Conservation (phyloP, 2,888 invertebrate species). For the Perizoma affinitatum region DNA sequence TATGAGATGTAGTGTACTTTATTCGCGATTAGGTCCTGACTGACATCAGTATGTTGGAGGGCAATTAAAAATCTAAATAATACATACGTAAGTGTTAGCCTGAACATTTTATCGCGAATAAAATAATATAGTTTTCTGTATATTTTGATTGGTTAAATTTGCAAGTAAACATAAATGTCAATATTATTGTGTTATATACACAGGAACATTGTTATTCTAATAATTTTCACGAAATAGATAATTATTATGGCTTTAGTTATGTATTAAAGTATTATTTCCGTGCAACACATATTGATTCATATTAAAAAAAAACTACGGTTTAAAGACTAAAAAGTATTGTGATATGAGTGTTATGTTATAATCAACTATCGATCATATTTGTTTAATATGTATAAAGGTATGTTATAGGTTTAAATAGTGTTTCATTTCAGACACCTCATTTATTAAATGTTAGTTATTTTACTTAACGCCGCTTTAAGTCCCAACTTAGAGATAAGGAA, state of each 20-base stretch:
- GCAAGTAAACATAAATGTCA: no score
- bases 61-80: no score
- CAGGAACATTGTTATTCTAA: constrained; percentile 1
- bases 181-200: no score
- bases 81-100: no score
- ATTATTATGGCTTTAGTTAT: constrained; percentile 8
- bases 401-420: constrained; percentile 66
- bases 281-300: constrained; percentile 32
- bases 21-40: no score
- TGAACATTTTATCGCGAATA: no score
- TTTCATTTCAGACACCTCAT: constrained; percentile 56
- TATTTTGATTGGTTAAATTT: no score
- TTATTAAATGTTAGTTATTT: neutral
- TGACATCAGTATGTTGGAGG: no score
- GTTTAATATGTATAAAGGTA: constrained; percentile 65
- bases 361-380: constrained; percentile 56
- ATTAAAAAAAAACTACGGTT: constrained; percentile 32
- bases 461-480: no score
- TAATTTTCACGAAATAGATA: neutral
- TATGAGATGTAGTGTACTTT: no score
- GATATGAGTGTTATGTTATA: constrained; percentile 64
- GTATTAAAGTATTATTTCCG: constrained; percentile 24
- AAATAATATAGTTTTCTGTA: no score
- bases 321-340: constrained; percentile 79
- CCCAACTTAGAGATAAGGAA: no score